A percentile compares a stretch with the other conserved stretches of the same genome.
Conservation (phyloP, 2,888 invertebrate genomes). For the Sabellastarte sp. region DNA sequence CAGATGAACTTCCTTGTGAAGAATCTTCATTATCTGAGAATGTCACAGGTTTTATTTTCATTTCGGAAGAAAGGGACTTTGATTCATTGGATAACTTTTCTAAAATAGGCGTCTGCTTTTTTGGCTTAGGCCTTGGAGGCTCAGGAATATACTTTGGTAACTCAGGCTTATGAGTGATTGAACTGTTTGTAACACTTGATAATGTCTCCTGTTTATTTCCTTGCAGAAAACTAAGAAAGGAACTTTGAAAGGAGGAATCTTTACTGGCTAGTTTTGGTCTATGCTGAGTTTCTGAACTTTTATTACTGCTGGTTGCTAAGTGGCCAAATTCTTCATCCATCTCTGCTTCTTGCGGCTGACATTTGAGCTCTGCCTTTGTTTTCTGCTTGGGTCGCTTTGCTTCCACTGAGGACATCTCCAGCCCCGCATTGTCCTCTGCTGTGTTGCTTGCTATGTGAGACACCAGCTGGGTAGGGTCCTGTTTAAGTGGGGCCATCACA, state of each 20-base stretch:
- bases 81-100: no score
- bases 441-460: not conserved
- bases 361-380: constrained; percentile 31
- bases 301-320: constrained; percentile 16
- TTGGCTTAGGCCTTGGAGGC: constrained; percentile 13
- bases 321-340: constrained; percentile 50
- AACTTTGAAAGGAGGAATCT: constrained; percentile 38
- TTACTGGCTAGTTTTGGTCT: not conserved
- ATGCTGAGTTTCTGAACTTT: not conserved
- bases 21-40: no score
- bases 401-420: not conserved
- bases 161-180: constrained; percentile 43
- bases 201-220: constrained; percentile 55
- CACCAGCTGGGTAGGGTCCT: not conserved
- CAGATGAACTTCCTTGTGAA: no score
- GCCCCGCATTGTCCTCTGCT: not conserved
- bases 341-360: constrained; percentile 23
- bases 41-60: no score
- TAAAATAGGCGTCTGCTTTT: not conserved
- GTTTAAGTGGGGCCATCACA: not conserved
- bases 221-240: constrained; percentile 50
- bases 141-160: constrained; percentile 53
- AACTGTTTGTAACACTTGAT: constrained; percentile 48
- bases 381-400: not conserved
- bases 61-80: no score